Evolutionary conservation across 2,888 invertebrate species (phyloP), one percentile per base, ranked within the genome.

Genomic region (Volucella inflata): DNA sequence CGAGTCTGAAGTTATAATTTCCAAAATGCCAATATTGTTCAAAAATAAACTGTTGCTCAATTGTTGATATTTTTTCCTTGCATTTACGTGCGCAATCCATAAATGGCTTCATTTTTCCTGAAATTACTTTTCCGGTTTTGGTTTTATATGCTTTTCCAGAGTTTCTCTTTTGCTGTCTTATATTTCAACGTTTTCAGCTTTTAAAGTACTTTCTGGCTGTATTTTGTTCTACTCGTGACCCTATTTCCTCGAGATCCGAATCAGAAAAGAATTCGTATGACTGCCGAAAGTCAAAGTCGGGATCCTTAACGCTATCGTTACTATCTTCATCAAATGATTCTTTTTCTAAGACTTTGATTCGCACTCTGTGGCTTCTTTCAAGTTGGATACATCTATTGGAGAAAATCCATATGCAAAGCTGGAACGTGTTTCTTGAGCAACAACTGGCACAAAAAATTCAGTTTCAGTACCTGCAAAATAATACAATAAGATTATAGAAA

Each of bases 21-120:
- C 60, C 60, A 17, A 67, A 30, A 10, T 30, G 11, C 67, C 53
- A 53, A 67, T 67, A 53, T 48, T 67, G 17, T 51, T 67, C n/a
- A 30, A 53, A 51, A 50, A 67, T 44, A 0, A 11, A 44, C 44
- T 21, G 4, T 53, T 53, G 44, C n/a, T 40, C 4, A 40, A 8
- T 21, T 44, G n/a, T 3, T 10, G 67, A 55, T 44, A 67, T 42
- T 16, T 67, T 67, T 14, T 50, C 30, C 55, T 38, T 53, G 12
- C 38, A 51, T 38, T 51, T 67, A n/a, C 17, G 57, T 48, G 59
- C 46, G 14, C 50, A 57, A n/a, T 50, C 50, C 17, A 17, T 50
- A 16, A 46, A 14, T 14, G 14, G 46, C 14, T 2, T 46, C 46
- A 50, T 50, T 17, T 11, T 50, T 50, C 17, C 59, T 16, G 44